Evolutionary conservation across 1,140 invertebrate species (phyloP).

Genomic region (Euura saliciscinereae): DNA sequence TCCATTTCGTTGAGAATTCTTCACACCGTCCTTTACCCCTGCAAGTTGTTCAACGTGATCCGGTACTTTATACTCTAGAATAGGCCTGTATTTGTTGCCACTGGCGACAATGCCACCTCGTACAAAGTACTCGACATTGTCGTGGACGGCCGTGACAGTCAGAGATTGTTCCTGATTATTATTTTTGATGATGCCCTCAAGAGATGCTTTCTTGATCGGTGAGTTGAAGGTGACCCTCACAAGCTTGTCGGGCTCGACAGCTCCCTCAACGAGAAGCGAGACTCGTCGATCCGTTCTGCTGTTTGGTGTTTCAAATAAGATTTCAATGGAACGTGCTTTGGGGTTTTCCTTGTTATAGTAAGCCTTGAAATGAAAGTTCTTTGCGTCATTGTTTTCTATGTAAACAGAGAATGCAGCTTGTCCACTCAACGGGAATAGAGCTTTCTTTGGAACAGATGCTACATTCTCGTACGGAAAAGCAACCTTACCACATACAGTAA

Average conservation of each 20-base stretch:
- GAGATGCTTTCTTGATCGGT: slow-evolving; percentile 62
- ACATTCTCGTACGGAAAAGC: slow-evolving; percentile 61
- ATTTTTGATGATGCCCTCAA: slow-evolving; percentile 62
- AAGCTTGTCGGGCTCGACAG: slow-evolving; percentile 58
- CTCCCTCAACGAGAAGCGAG: slow-evolving; percentile 59
- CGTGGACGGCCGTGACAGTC: slow-evolving; percentile 61
- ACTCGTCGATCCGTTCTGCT: slow-evolving; percentile 68
- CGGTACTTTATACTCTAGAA: slow-evolving; percentile 72
- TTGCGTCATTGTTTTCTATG: slow-evolving; percentile 71
- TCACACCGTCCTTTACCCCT: slow-evolving; percentile 33
- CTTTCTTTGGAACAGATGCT: slow-evolving; percentile 58
- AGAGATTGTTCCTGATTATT: slow-evolving; percentile 63
- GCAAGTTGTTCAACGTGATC: slow-evolving; percentile 55
- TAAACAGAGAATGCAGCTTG: slow-evolving; percentile 64
- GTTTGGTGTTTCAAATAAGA: slow-evolving; percentile 73
- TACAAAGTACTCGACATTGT: slow-evolving; percentile 65
- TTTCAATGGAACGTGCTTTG: slow-evolving; percentile 59
- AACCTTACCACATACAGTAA: slow-evolving; percentile 73
- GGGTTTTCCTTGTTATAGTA: slow-evolving; percentile 37
- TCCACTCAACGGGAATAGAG: slow-evolving; percentile 68
- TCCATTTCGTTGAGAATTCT: slow-evolving; percentile 37
- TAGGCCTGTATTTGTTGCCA: slow-evolving; percentile 69
- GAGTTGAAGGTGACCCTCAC: slow-evolving; percentile 64
- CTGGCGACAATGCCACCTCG: slow-evolving; percentile 67
- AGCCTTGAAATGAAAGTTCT: slow-evolving; percentile 67